Conservation (phyloP, 1,140 invertebrate genomes). For the Zaprionus camerounensis region DNA sequence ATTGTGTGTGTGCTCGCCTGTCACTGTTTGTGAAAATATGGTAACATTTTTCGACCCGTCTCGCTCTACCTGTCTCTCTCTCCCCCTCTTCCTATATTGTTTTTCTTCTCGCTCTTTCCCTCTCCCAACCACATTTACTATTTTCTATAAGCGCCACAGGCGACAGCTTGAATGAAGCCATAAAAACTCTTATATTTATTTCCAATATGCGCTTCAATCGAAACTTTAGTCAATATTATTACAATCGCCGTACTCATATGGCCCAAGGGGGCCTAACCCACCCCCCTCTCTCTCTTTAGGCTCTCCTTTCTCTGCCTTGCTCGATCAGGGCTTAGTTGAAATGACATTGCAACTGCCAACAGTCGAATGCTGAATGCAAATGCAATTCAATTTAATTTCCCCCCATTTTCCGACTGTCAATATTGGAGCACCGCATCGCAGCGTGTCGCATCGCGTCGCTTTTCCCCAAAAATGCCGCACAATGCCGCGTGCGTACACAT, state of each 20-base stretch:
- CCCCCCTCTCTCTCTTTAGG: not conserved
- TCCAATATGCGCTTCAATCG: conserved; percentile 50
- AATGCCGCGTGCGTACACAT: not conserved
- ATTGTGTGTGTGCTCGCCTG: conserved; percentile 19
- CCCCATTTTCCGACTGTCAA: conserved; percentile 12
- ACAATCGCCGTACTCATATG: conserved; percentile 34
- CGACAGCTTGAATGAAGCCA: conserved; percentile 19
- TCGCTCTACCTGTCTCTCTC: not conserved
- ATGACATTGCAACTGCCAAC: not conserved
- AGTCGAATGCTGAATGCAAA: conserved; percentile 17
- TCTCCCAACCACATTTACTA: not conserved
- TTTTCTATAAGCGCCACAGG: conserved; percentile 21
- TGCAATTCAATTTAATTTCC: conserved; percentile 29
- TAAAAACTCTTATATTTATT: conserved; percentile 50
- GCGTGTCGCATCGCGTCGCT: not conserved
- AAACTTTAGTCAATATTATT: conserved; percentile 58
- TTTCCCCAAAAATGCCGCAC: not conserved
- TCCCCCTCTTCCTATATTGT: not conserved
- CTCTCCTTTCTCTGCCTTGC: not conserved
- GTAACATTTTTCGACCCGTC: conserved; percentile 50
- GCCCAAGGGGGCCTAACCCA: not conserved
- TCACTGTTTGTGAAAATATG: conserved; percentile 52
- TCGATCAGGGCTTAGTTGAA: not conserved
- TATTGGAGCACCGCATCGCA: not conserved
- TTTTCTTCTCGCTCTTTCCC: not conserved